Base-by-base conservation (phyloP, 2,113 vertebrate genomes). In the Seriola rivoliana region DNA sequence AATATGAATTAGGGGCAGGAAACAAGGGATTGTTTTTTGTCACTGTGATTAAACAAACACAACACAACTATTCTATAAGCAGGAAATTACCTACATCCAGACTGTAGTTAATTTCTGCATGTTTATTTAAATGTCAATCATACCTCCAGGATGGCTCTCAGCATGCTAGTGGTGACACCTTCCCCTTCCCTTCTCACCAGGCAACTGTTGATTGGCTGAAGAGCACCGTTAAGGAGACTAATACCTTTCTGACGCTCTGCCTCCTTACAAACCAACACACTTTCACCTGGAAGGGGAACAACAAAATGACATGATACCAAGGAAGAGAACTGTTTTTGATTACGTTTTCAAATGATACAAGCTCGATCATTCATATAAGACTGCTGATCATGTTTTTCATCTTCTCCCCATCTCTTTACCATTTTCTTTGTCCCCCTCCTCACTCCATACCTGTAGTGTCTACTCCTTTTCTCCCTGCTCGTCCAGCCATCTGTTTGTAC, bases 401-500 rank as follows among this genome's bases (percentile, higher is more conserved):
- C 21, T 55, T 14, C 58, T 66, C 14, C 12, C 19, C 0, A 40
- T 34, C 25, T 36, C 17, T 3, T n/a, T 4, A 55, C 52, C 52
- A 52, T 19, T 23, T 11, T 25, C 21, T 5, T 7, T 58, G 3
- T 6, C 3, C 10, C 3, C 10, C 1, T 13, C 36, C 16, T 65
- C 4, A 12, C 6, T 57, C 4, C 64, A 21, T 76, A 93, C 98
- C 98, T 91, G 88, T 85, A 11, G 95, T 98, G 87, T 99, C 98
- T 1, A 98, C 96, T 79, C 98, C 98, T 93, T 99, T 98, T 85
- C 98, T 96, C 8, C 98, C 98, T 57, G 98, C 98, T 88, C 98
- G 96, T 38, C 98, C 98, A 81, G 96, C 93, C 98, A 99, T 99
- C 94, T 99, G 98, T 89, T 97, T 99, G 82, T 99, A 99, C 21